Evolutionary conservation across 2,113 vertebrate species (phyloP).

Genomic region (Sorex fumeus): DNA sequence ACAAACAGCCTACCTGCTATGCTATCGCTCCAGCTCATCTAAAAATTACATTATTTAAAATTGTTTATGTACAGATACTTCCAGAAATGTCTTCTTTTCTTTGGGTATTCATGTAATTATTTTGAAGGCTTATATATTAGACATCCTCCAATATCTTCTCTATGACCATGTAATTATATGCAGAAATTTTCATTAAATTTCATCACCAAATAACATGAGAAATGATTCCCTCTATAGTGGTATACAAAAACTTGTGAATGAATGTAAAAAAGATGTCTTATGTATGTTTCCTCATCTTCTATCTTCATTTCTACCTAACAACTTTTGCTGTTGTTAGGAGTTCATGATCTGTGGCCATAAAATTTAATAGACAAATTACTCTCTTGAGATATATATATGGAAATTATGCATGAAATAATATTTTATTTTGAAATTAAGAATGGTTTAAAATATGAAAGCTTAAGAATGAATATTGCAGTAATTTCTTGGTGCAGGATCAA

Average conservation of each 20-base stretch:
- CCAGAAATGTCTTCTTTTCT: neutral
- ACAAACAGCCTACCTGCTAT: too few relatives aligned
- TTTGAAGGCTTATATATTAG: neutral
- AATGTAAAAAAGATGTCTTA: too few relatives aligned
- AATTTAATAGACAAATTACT: too few relatives aligned
- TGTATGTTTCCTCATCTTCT: neutral
- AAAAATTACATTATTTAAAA: neutral
- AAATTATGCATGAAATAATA: neutral
- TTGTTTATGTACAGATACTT: neutral
- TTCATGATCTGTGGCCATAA: too few relatives aligned
- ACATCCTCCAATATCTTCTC: neutral
- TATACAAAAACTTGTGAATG: neutral
- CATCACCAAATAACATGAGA: neutral
- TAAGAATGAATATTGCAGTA: neutral
- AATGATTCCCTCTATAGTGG: neutral
- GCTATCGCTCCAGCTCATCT: too few relatives aligned
- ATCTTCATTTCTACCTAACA: neutral
- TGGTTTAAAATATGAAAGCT: conserved; percentile 17
- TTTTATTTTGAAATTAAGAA: neutral
- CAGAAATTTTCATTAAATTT: neutral
- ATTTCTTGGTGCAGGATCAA: neutral
- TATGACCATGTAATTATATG: neutral
- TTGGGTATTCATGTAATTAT: neutral
- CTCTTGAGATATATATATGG: neutral
- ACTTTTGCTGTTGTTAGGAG: too few relatives aligned